phyloP scores from a whole-genome alignment of 2,113 vertebrate genomes.

The Empidonax traillii region DNA sequence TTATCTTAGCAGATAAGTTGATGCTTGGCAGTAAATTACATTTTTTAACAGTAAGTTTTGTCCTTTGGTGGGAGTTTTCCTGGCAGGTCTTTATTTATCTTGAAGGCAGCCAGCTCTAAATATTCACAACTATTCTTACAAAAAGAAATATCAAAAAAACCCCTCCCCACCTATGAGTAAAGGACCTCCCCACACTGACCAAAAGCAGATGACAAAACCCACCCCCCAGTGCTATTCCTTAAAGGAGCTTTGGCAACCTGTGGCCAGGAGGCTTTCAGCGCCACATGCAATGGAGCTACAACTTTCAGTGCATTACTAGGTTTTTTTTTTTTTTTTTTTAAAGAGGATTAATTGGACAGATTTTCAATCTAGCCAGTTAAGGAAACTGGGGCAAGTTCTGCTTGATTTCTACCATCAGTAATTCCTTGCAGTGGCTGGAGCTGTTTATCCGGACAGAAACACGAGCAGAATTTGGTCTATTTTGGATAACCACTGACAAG shows the following conservation, averaged over 20 bases:
- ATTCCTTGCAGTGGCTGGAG: not conserved
- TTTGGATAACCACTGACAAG: not conserved
- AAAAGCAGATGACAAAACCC: not conserved
- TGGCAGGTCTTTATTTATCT: not conserved
- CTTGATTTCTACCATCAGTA: not conserved
- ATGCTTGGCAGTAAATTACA: not conserved
- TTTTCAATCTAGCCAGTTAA: not conserved
- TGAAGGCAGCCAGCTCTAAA: not conserved
- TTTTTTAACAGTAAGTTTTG: not conserved
- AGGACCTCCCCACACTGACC: not conserved
- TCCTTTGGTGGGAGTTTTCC: not conserved
- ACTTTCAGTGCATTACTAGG: not conserved
- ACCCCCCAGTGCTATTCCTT: not conserved
- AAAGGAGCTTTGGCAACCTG: not conserved
- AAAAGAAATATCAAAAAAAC: not conserved
- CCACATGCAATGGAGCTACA: not conserved
- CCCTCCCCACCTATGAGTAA: rapidly evolving
- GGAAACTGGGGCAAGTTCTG: not conserved
- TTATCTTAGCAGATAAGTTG: not conserved
- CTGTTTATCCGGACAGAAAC: not conserved
- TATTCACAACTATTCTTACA: not conserved
- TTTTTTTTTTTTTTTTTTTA: not conserved
- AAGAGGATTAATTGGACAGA: not conserved
- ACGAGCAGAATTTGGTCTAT: not conserved
- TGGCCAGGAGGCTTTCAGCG: not conserved